Conservation (phyloP, 2,113 vertebrate species). For the Tachysurus fulvidraco region DNA sequence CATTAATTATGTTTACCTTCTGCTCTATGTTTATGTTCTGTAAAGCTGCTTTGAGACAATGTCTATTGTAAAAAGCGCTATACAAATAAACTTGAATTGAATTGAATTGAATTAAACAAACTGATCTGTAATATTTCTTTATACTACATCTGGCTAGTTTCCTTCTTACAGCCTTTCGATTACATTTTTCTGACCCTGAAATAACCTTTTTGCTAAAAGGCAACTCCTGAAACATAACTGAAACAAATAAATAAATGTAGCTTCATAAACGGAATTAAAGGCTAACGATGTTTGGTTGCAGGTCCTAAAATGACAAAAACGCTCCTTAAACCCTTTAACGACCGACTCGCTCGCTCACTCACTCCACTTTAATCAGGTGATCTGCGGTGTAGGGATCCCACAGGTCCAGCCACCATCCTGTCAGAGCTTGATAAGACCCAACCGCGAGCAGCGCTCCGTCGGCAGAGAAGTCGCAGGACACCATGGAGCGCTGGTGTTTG, state of each 20-base stretch:
- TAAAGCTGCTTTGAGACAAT: too few relatives aligned
- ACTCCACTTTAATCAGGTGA: conserved; percentile 85
- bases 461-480: conserved; percentile 92
- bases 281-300: not conserved
- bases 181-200: not conserved
- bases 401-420: conserved; percentile 84
- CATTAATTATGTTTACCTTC: too few relatives aligned
- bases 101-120: too few relatives aligned
- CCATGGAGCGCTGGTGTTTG: conserved; percentile 82
- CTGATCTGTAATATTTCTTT: not conserved
- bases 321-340: not conserved
- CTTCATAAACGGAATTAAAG: not conserved
- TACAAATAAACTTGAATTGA: too few relatives aligned
- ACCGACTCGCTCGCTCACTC: conserved; percentile 44
- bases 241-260: not conserved
- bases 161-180: not conserved
- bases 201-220: not conserved
- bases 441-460: conserved; percentile 91
- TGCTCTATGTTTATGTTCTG: too few relatives aligned
- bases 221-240: not conserved
- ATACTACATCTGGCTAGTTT: not conserved
- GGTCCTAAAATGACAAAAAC: not conserved
- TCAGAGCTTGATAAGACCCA: conserved; percentile 78
- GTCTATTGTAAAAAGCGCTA: too few relatives aligned
- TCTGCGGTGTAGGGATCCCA: conserved; percentile 97